Evolutionary conservation across 1,140 invertebrate species (phyloP).

Genomic region (Anastrepha obliqua): DNA sequence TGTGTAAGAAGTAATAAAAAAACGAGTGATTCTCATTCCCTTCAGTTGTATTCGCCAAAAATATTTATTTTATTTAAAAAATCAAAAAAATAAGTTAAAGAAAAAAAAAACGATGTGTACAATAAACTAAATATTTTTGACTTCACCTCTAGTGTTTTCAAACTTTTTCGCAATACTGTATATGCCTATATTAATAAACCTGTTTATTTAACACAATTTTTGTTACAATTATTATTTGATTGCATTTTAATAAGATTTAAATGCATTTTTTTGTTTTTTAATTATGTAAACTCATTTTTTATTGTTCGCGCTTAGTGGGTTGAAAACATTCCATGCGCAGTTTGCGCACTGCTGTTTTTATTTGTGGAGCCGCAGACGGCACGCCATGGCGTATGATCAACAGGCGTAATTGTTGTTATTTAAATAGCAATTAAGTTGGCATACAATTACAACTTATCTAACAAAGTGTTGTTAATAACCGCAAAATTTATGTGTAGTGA

Average conservation of each 20-base stretch:
- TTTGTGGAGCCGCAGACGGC: background rate
- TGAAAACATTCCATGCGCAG: too few species aligned
- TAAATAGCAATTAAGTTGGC: slow-evolving; percentile 8
- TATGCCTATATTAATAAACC: too few species aligned
- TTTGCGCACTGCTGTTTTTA: background rate
- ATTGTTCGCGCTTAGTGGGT: too few species aligned
- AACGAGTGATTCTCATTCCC: too few species aligned
- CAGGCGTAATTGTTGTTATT: background rate
- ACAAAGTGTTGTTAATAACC: background rate
- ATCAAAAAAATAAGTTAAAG: too few species aligned
- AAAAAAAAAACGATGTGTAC: too few species aligned
- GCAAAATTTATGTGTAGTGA: background rate
- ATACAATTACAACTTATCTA: background rate
- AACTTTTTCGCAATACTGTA: too few species aligned
- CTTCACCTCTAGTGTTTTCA: too few species aligned
- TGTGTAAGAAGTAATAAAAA: too few species aligned
- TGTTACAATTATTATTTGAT: slow-evolving; percentile 7
- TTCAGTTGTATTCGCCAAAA: too few species aligned
- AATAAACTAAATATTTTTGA: too few species aligned
- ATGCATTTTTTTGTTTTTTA: background rate
- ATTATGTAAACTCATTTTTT: background rate
- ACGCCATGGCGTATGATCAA: background rate
- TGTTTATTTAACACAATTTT: background rate
- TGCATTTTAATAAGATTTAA: slow-evolving; percentile 4
- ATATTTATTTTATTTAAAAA: too few species aligned